phyloP scores from a whole-genome alignment of 1,140 invertebrate genomes.

The Drosophila seguyi region DNA sequence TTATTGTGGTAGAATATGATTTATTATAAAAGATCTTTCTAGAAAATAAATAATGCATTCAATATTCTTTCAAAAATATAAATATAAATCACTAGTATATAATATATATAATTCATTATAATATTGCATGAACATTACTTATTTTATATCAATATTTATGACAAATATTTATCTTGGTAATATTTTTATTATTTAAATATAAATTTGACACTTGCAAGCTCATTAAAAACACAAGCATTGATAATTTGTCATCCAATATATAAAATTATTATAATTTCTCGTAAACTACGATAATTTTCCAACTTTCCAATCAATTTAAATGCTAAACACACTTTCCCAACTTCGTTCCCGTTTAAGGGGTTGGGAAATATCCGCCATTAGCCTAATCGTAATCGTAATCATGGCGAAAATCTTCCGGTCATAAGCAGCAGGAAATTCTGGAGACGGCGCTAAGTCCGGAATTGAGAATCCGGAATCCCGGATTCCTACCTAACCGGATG shows the following conservation, averaged over 20 bases:
- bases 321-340: not conserved
- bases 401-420: conserved; percentile 77
- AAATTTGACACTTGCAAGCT: no score
- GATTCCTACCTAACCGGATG: conserved; percentile 64
- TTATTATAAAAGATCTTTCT: not conserved
- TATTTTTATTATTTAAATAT: not conserved
- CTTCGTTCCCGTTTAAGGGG: conserved; percentile 42
- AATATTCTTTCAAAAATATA: not conserved
- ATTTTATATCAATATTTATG: no score
- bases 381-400: conserved; percentile 81
- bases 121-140: no score
- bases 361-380: conserved; percentile 79
- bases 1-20: not conserved
- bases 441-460: conserved; percentile 70
- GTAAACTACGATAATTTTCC: not conserved
- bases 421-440: conserved; percentile 77
- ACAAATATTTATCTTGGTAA: no score
- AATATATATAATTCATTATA: no score
- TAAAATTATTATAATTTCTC: not conserved
- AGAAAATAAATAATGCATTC: not conserved
- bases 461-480: not conserved
- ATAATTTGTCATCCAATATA: not conserved
- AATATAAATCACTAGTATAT: no score
- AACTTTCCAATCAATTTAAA: not conserved
- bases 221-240: not conserved